Evolutionary conservation across 2,797 vertebrate species (phyloP).

Genomic region (Chelidonichthys spinosus): DNA sequence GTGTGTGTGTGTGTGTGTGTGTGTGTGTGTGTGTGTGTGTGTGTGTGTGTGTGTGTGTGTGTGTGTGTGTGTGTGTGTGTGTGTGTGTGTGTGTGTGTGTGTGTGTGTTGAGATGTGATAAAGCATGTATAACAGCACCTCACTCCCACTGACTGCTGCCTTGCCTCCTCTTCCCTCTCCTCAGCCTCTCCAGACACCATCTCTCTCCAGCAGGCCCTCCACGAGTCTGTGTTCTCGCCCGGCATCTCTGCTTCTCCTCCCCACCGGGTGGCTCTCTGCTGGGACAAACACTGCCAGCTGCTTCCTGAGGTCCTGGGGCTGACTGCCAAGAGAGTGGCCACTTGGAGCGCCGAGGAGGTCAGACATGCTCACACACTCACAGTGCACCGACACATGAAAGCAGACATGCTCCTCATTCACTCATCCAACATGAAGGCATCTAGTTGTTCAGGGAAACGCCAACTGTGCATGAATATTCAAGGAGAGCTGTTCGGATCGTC

Average conservation of each 20-base stretch:
- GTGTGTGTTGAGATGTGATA: too few relatives aligned
- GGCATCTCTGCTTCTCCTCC: conserved; percentile 85
- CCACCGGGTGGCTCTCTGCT: conserved; percentile 87
- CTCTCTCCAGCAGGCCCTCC: conserved; percentile 92
- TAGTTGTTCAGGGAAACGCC: conserved; percentile 33
- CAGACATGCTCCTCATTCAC: conserved; percentile 48
- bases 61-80: too few relatives aligned
- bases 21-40: too few relatives aligned
- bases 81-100: too few relatives aligned
- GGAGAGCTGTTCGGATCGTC: background rate
- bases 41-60: too few relatives aligned
- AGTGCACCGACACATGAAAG: conserved; percentile 39
- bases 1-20: too few relatives aligned
- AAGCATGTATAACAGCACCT: background rate
- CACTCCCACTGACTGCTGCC: conserved; percentile 12
- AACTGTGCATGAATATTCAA: conserved; percentile 27
- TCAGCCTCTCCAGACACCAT: conserved; percentile 76
- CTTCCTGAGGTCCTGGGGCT: conserved; percentile 92
- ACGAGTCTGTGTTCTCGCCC: conserved; percentile 93
- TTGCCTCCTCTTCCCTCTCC: conserved; percentile 1
- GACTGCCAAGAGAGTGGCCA: conserved; percentile 90
- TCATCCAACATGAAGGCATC: conserved; percentile 38
- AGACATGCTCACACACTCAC: conserved; percentile 46
- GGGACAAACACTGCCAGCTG: conserved; percentile 95
- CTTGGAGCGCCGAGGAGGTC: conserved; percentile 93